Evolutionary conservation across 2,797 vertebrate species (phyloP).

Genomic region (Micrastur ruficollis): DNA sequence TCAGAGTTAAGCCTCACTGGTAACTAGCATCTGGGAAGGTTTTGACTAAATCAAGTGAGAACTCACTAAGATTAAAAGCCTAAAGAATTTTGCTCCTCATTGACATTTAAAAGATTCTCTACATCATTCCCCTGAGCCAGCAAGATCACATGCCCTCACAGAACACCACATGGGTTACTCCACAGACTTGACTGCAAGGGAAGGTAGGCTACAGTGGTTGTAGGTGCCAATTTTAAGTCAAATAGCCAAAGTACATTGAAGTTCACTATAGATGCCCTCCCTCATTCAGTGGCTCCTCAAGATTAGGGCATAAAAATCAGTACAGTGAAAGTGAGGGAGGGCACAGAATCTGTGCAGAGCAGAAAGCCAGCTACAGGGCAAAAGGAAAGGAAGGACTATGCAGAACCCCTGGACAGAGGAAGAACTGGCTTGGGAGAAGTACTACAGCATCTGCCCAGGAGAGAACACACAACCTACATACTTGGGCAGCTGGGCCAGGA

Average conservation of each 20-base stretch:
- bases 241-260: background rate
- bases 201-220: background rate
- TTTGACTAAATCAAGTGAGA: constrained; percentile 18
- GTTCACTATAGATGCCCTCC: background rate
- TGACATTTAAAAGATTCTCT: background rate
- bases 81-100: background rate
- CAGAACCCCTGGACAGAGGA: background rate
- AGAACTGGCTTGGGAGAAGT: background rate
- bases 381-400: background rate
- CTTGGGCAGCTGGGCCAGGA: background rate
- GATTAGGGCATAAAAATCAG: background rate
- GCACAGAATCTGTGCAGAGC: background rate
- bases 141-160: background rate
- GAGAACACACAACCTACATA: background rate
- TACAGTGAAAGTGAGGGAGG: background rate
- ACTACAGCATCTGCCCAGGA: background rate
- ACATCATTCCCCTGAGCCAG: background rate
- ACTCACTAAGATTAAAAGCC: constrained; percentile 27
- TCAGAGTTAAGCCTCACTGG: constrained; percentile 27
- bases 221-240: background rate
- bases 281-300: background rate
- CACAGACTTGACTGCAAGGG: background rate
- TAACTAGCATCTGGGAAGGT: constrained; percentile 1
- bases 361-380: background rate
- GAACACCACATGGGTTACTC: background rate